Evolutionary conservation across 2,797 vertebrate genomes (phyloP).

Genomic region (Trichosurus vulpecula): DNA sequence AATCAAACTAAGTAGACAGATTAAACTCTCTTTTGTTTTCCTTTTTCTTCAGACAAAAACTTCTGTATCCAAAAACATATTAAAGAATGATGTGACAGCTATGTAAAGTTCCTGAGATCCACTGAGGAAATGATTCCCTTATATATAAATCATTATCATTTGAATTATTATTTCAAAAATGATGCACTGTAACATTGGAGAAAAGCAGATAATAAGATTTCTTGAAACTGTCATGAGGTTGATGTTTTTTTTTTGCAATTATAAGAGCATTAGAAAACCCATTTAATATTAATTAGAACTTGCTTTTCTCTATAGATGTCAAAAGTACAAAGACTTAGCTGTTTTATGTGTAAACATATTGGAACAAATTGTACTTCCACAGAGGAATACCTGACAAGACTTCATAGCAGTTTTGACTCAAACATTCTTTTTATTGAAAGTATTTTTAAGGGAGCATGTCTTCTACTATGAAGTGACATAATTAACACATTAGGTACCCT

Average conservation of each 20-base stretch:
- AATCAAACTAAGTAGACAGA: neutral
- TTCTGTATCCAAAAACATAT: neutral
- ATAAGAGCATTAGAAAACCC: neutral
- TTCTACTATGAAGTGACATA: neutral
- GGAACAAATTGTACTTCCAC: slow-evolving; percentile 45
- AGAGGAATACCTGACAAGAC: slow-evolving; percentile 23
- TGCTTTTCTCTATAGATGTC: neutral
- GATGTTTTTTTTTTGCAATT: neutral
- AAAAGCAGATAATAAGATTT: neutral
- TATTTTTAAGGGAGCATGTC: neutral
- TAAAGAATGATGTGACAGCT: neutral
- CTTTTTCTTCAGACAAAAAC: neutral
- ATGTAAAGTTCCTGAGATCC: neutral
- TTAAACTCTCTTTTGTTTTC: neutral
- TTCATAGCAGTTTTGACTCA: slow-evolving; percentile 19
- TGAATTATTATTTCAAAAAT: neutral
- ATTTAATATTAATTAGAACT: neutral
- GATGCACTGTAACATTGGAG: neutral
- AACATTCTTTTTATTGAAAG: neutral
- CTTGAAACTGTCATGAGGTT: neutral
- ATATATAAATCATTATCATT: neutral
- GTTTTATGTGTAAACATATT: slow-evolving; percentile 57
- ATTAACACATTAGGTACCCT: neutral
- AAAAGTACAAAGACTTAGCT: neutral
- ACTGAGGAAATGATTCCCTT: neutral